Percentiles rank a stretch among this genome's conserved stretches.
These are phyloP conservation scores for Megatriorchis doriae DNA, from an alignment of 2,113 vertebrate genomes.

Conservation along the genomic window DNA sequence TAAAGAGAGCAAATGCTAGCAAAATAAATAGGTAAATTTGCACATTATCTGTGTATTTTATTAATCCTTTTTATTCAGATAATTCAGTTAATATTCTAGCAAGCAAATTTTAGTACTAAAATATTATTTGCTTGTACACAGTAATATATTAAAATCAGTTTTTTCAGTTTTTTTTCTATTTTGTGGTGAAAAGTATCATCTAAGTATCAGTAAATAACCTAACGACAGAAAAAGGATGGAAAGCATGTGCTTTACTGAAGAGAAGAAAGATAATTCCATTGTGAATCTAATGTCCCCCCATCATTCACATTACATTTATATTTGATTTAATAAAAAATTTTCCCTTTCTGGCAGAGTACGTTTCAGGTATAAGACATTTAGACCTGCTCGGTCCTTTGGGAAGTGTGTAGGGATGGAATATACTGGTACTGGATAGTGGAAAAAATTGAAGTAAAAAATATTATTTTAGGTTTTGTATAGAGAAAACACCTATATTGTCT, in stretches of 20 bases:
- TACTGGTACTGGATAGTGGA: background rate
- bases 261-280: background rate
- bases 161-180: background rate
- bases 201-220: background rate
- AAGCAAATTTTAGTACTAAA: background rate
- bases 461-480: background rate
- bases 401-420: background rate
- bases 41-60: background rate
- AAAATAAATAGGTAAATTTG: background rate
- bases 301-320: background rate
- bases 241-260: background rate
- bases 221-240: background rate
- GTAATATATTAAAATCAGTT: background rate
- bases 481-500: background rate
- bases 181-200: background rate
- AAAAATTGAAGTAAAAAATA: background rate
- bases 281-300: background rate
- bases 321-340: background rate
- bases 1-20: background rate
- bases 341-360: background rate
- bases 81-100: background rate
- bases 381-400: background rate
- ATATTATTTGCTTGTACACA: background rate
- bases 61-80: background rate
- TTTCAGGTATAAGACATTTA: background rate